Evolutionary conservation across 2,888 invertebrate species (phyloP).

Genomic region (Salpingus planirostris): DNA sequence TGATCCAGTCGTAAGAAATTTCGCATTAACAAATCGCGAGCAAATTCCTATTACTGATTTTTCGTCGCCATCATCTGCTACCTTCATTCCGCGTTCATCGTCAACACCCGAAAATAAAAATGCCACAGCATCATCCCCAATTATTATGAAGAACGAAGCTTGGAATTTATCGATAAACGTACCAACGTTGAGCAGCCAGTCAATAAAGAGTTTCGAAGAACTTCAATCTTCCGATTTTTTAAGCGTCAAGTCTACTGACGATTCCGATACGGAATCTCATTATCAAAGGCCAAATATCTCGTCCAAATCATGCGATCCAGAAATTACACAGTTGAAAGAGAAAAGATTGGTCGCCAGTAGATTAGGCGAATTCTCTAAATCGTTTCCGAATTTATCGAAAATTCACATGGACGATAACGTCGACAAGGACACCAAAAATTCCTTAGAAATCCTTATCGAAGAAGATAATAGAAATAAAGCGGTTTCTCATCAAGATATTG

Average conservation of each 20-base stretch:
- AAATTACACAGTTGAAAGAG: conserved; percentile 24
- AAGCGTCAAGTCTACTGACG: conserved; percentile 22
- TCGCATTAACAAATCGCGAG: conserved; percentile 24
- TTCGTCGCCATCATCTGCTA: too few species aligned
- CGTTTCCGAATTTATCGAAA: conserved; percentile 22
- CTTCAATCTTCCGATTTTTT: conserved; percentile 14
- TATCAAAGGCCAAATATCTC: too few species aligned
- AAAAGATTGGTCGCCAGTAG: conserved; percentile 26
- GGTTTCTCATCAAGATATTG: conserved; percentile 9
- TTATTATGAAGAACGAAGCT: neutral
- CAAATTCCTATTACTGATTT: conserved; percentile 14
- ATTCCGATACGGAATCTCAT: conserved; percentile 3
- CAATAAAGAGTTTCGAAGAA: too few species aligned
- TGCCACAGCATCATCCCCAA: too few species aligned
- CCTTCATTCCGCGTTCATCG: neutral
- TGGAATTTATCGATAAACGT: too few species aligned
- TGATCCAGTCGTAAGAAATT: conserved; percentile 24
- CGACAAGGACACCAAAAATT: neutral
- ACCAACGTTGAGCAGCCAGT: too few species aligned
- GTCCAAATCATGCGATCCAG: conserved; percentile 16
- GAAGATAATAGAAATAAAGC: neutral
- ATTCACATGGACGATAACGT: conserved; percentile 1
- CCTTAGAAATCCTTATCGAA: neutral
- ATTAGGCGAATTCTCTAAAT: conserved; percentile 29
- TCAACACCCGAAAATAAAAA: neutral